Conservation (phyloP, 2,888 invertebrate genomes). For the Parnassius smintheus region DNA sequence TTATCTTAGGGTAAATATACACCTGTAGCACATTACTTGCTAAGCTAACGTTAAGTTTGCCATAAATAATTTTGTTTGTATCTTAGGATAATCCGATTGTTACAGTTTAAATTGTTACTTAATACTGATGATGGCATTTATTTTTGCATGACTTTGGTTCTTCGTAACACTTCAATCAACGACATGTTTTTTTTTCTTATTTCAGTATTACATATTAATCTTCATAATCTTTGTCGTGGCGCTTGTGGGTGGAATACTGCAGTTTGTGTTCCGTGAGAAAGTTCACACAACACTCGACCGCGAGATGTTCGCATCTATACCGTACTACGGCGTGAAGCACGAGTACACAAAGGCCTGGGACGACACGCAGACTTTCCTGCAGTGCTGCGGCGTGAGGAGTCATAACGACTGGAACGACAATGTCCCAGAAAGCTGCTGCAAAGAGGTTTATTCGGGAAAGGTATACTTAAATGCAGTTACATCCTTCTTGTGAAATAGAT, state of each 20-base stretch:
- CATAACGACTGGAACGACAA: slow-evolving; percentile 88
- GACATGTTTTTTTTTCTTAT: slow-evolving; percentile 32
- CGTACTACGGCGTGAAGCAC: slow-evolving; percentile 85
- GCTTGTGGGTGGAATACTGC: slow-evolving; percentile 94
- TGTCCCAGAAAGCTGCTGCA: slow-evolving; percentile 90
- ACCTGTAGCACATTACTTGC: no score
- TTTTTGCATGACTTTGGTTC: no score
- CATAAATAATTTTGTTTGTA: no score
- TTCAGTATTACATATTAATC: slow-evolving; percentile 93
- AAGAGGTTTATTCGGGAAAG: slow-evolving; percentile 81
- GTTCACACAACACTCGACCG: slow-evolving; percentile 88
- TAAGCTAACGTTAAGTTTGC: no score
- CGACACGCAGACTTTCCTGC: slow-evolving; percentile 89
- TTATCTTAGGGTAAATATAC: no score
- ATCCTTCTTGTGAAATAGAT: no score
- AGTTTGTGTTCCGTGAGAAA: slow-evolving; percentile 94
- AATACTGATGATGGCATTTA: no score
- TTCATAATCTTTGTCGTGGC: slow-evolving; percentile 94
- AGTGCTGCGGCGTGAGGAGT: slow-evolving; percentile 91
- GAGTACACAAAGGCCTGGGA: slow-evolving; percentile 93
- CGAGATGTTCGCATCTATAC: slow-evolving; percentile 89
- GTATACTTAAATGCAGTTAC: slow-evolving; percentile 40
- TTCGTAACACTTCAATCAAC: neutral
- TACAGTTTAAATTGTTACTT: no score
- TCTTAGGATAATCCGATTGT: no score